Evolutionary conservation across 2,797 vertebrate species (phyloP).

Genomic region (Mus caroli): DNA sequence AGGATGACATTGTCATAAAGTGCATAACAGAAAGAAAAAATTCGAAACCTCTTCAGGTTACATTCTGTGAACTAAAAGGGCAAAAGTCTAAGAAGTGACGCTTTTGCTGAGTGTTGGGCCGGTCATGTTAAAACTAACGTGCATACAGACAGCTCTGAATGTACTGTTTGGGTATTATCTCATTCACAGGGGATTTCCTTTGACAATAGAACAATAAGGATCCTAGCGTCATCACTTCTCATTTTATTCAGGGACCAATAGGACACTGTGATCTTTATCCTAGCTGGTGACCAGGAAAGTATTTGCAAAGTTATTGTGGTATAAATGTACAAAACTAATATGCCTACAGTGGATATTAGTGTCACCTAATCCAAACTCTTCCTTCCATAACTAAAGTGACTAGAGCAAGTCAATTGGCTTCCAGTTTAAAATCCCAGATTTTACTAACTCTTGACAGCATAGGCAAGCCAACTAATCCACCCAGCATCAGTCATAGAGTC

Average conservation of each 20-base stretch:
- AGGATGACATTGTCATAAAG: slow-evolving; percentile 54
- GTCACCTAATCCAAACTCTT: background rate
- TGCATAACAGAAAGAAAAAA: slow-evolving; percentile 14
- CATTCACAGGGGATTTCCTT: background rate
- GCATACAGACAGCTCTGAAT: background rate
- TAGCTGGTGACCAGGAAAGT: background rate
- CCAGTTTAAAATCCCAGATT: slow-evolving; percentile 19
- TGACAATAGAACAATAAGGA: background rate
- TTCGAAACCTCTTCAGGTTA: slow-evolving; percentile 9
- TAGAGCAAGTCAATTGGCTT: background rate
- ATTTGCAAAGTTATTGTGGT: background rate
- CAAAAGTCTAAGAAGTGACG: slow-evolving; percentile 54
- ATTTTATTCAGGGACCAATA: background rate
- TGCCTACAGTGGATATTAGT: background rate
- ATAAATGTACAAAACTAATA: background rate
- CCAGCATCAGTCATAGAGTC: background rate
- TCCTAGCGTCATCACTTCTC: background rate
- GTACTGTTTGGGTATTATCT: slow-evolving; percentile 17
- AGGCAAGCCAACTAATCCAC: background rate
- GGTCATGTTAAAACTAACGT: slow-evolving; percentile 28
- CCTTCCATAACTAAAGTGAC: slow-evolving; percentile 38
- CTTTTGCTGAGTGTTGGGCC: slow-evolving; percentile 5
- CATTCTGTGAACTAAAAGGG: slow-evolving; percentile 51
- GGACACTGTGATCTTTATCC: background rate
- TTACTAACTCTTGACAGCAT: slow-evolving; percentile 9